These are phyloP conservation scores for Botia almorhae DNA, from an alignment of 2,797 vertebrate species.

Conservation along the genomic window DNA sequence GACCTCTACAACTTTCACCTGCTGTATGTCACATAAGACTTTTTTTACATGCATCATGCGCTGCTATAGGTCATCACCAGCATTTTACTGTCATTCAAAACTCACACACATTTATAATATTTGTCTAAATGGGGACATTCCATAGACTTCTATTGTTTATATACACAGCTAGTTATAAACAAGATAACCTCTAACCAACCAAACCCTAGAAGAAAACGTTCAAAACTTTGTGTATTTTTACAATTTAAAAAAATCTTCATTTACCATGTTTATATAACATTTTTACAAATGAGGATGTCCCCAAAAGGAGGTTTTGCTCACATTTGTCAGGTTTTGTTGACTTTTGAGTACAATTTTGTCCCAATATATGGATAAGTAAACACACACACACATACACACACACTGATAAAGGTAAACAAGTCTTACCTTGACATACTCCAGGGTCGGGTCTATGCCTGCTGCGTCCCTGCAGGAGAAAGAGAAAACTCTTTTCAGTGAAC, in stretches of 20 bases:
- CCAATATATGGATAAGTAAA: no score
- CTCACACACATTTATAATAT: background rate
- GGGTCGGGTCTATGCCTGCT: conserved; percentile 73
- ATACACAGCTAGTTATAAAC: no score
- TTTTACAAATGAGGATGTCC: no score
- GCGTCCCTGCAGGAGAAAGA: conserved; percentile 77
- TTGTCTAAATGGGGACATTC: no score
- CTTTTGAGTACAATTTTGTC: no score
- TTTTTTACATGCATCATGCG: background rate
- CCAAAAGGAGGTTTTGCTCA: no score
- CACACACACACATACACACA: background rate
- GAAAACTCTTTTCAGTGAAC: conserved; percentile 62
- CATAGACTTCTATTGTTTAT: no score
- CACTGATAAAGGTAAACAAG: conserved; percentile 29
- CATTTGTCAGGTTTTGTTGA: no score
- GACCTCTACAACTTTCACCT: background rate
- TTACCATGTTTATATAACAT: no score
- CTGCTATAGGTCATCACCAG: background rate
- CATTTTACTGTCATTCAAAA: conserved; percentile 5
- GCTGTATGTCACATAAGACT: background rate
- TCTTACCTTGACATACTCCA: conserved; percentile 90
- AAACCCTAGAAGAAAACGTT: no score
- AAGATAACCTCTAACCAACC: no score
- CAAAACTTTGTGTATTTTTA: no score
- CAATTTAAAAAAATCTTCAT: background rate